A percentile compares a stretch with the other conserved stretches of the same genome.
phyloP scores from a whole-genome alignment of 1,140 invertebrate genomes.

The Oreohelix idahoensis region DNA sequence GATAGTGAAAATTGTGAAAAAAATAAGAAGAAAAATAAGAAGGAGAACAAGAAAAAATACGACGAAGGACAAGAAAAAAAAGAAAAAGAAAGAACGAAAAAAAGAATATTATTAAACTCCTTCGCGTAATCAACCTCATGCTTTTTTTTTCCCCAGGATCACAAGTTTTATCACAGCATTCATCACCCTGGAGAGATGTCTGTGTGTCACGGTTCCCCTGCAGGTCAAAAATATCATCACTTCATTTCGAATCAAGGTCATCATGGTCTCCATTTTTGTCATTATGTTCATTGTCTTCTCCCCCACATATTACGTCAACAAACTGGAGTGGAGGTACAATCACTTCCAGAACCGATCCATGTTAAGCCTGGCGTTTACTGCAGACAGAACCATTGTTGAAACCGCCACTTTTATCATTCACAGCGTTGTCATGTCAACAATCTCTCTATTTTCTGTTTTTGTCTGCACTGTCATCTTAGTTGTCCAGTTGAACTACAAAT shows the following conservation, averaged over 20 bases:
- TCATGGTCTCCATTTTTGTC: constrained; percentile 14
- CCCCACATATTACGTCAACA: constrained; percentile 10
- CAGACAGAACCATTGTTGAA: neutral
- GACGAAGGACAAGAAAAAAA: no score
- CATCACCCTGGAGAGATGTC: no score
- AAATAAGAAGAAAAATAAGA: no score
- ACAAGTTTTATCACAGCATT: neutral
- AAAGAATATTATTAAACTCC: no score
- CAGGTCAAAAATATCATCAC: constrained; percentile 13
- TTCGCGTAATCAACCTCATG: no score
- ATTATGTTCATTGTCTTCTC: constrained; percentile 16
- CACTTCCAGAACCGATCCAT: neutral
- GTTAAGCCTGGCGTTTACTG: neutral
- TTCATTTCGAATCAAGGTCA: neutral
- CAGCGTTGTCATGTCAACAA: neutral
- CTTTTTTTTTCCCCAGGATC: neutral
- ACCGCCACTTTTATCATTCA: neutral
- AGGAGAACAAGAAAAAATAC: no score
- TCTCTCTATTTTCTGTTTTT: neutral
- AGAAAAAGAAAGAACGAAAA: no score
- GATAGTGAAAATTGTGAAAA: no score
- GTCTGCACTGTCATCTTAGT: neutral
- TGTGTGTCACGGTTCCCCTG: neutral
- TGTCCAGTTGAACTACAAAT: neutral
- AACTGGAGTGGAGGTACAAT: neutral